A percentile compares a stretch with the other conserved stretches of the same genome.
Conservation (phyloP, 64 coral and sea anemone species). For the Porites australiensis region DNA sequence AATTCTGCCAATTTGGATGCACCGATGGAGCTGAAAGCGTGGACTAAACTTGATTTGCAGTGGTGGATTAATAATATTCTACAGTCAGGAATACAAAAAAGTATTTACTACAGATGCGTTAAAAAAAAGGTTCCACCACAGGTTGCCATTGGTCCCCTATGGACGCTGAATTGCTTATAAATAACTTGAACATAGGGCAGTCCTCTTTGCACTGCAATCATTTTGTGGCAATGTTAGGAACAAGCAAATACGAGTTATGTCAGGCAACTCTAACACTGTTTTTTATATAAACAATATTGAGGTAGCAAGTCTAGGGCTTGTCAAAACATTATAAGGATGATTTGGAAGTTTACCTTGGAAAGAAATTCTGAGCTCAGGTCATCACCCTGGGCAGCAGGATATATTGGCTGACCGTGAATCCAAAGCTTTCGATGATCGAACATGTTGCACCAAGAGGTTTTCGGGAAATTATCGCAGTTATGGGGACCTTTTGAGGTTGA, state of each 20-base stretch:
- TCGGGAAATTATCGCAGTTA: neutral
- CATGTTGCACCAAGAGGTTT: constrained; percentile 3
- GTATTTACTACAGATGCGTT: constrained; percentile 22
- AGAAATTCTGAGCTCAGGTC: constrained; percentile 16
- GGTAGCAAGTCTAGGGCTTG: constrained; percentile 12
- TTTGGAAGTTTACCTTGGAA: neutral
- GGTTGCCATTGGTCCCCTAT: constrained; percentile 3
- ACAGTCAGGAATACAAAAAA: neutral
- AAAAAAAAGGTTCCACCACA: constrained; percentile 14
- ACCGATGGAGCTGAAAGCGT: neutral
- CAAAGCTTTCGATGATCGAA: constrained; percentile 26
- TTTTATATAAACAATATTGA: constrained; percentile 60
- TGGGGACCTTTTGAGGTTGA: constrained; percentile 27
- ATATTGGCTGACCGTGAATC: constrained; percentile 36
- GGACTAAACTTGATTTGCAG: neutral
- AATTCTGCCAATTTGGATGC: constrained; percentile 17
- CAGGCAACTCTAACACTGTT: constrained; percentile 34
- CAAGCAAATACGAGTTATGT: neutral
- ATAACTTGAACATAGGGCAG: constrained; percentile 53
- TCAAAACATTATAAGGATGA: constrained; percentile 11
- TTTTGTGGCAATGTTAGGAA: constrained; percentile 33
- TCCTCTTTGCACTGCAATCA: constrained; percentile 41
- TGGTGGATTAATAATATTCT: constrained; percentile 28
- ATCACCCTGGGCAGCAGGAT: constrained; percentile 27
- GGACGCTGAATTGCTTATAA: constrained; percentile 22